phyloP scores from a whole-genome alignment of 1,140 invertebrate species.

The Zeugodacus cucurbitae region DNA sequence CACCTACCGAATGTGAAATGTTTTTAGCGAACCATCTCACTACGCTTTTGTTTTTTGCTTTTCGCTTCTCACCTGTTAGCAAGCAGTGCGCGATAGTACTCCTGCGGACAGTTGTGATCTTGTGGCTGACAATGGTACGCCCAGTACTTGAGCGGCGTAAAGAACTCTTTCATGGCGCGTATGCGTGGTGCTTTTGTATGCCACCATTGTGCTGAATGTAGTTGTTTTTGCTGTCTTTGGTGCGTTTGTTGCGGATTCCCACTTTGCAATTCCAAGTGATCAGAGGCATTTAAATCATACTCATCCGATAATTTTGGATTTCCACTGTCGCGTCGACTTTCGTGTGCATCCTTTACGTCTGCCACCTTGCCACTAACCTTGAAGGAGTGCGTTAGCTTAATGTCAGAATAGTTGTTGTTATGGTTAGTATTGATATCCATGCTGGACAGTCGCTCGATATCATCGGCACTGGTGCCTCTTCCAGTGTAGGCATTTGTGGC shows the following conservation, averaged over 20 bases:
- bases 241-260: not conserved
- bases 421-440: slow-evolving; percentile 47
- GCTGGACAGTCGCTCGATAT: not conserved
- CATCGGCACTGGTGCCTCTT: slow-evolving; percentile 43
- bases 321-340: not conserved
- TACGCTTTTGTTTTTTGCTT: not conserved
- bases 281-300: slow-evolving; percentile 56
- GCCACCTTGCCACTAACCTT: slow-evolving; percentile 43
- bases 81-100: slow-evolving; percentile 57
- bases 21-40: too few relatives aligned
- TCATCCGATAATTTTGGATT: slow-evolving; percentile 55
- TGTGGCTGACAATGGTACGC: slow-evolving; percentile 49
- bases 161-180: slow-evolving; percentile 28
- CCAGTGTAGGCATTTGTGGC: not conserved
- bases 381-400: slow-evolving; percentile 42
- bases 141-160: slow-evolving; percentile 52
- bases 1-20: not conserved
- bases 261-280: not conserved
- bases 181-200: slow-evolving; percentile 44
- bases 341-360: not conserved
- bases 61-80: slow-evolving; percentile 53
- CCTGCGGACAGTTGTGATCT: slow-evolving; percentile 52
- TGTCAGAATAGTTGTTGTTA: slow-evolving; percentile 43
- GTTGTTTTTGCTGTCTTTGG: not conserved
- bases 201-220: slow-evolving; percentile 23